These are phyloP conservation scores for Nemopilema nomurai DNA, from an alignment of 30 jellyfish, hydroid and myxozoan genomes.

Conservation along the genomic window DNA sequence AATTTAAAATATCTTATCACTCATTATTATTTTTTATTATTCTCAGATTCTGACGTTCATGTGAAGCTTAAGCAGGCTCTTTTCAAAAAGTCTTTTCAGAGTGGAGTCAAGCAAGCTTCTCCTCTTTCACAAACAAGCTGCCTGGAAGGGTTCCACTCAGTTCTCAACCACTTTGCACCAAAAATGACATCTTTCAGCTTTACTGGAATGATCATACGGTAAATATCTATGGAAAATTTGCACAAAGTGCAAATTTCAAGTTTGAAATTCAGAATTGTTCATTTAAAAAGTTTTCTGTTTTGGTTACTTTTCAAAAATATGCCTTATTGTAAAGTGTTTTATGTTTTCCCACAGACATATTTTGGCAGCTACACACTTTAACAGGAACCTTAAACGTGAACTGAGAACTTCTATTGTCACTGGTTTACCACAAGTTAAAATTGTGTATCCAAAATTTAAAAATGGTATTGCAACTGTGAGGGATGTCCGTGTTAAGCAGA, in stretches of 20 bases:
- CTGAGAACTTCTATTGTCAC: conserved; percentile 10
- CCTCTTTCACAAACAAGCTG: conserved; percentile 53
- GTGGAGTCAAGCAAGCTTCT: conserved; percentile 41
- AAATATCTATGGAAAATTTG: not conserved
- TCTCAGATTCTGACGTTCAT: conserved; percentile 31
- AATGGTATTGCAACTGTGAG: conserved; percentile 30
- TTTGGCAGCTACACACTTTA: conserved; percentile 45
- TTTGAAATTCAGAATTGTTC: not conserved
- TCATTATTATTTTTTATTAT: not conserved
- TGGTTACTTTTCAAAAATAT: not conserved
- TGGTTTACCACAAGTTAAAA: not conserved
- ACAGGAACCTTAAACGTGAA: conserved; percentile 24
- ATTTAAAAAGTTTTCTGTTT: not conserved
- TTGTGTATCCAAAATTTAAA: conserved; percentile 32
- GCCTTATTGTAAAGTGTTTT: not conserved
- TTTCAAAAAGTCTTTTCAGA: conserved; percentile 8
- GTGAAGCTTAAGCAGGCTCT: conserved; percentile 26
- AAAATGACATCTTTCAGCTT: not conserved
- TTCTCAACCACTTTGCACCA: not conserved
- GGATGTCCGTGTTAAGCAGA: conserved; percentile 25
- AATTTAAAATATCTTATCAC: not conserved
- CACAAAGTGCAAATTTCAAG: not conserved
- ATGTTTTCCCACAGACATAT: conserved; percentile 6
- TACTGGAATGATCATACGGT: not conserved
- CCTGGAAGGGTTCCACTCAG: conserved; percentile 36